phyloP scores from a whole-genome alignment of 2,888 invertebrate genomes.

The Phorcus lineatus region DNA sequence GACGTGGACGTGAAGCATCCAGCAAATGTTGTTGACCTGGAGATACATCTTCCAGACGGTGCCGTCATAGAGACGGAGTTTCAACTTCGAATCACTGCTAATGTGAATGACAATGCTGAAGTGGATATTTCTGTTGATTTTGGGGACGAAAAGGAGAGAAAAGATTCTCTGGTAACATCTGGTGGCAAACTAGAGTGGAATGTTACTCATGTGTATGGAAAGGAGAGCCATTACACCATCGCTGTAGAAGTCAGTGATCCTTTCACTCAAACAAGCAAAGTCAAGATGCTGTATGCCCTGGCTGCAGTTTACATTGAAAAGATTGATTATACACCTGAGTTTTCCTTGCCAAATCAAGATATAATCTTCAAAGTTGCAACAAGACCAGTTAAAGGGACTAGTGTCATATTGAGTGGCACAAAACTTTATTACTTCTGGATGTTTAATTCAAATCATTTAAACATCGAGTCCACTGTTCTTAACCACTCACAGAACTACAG shows the following conservation, averaged over 20 bases:
- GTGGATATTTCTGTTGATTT: conserved; percentile 42
- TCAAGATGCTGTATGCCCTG: not conserved
- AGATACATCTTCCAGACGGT: conserved; percentile 12
- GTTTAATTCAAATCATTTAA: not conserved
- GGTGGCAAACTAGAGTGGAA: not conserved
- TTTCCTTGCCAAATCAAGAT: not conserved
- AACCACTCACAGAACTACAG: not conserved
- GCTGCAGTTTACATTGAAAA: not conserved
- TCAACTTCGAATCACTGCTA: conserved; percentile 33
- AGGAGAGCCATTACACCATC: not conserved
- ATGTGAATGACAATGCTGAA: conserved; percentile 32
- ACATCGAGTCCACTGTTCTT: not conserved
- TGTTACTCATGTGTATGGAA: not conserved
- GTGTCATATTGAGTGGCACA: conserved; percentile 22
- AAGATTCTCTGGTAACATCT: not conserved
- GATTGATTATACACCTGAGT: not conserved
- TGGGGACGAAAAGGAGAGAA: conserved; percentile 33
- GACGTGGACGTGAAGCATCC: conserved; percentile 33
- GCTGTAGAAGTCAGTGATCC: not conserved
- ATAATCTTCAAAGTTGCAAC: not conserved
- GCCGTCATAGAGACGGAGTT: conserved; percentile 28
- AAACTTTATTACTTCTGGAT: not conserved
- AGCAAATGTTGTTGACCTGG: conserved; percentile 26
- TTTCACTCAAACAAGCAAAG: not conserved
- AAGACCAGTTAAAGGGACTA: not conserved